Evolutionary conservation across 2,113 vertebrate species (phyloP).

Genomic region (Pollimyrus isidori): DNA sequence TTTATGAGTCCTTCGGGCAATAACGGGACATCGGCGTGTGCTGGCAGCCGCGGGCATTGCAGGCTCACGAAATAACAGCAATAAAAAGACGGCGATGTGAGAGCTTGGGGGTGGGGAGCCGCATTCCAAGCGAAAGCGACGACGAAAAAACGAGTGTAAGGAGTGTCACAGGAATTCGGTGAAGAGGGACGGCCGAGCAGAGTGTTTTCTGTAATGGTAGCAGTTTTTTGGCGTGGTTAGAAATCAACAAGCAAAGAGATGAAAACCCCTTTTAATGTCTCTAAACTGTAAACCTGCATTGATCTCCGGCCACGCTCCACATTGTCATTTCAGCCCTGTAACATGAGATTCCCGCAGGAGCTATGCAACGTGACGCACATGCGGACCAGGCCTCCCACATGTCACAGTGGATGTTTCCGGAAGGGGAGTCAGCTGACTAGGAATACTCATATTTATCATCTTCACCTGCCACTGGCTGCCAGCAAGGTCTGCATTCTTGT

Average conservation of each 20-base stretch:
- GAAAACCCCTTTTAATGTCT: background rate
- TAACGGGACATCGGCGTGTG: background rate
- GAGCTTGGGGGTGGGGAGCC: background rate
- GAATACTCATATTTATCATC: background rate
- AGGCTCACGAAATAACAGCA: background rate
- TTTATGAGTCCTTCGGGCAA: background rate
- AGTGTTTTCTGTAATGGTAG: background rate
- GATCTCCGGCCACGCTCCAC: background rate
- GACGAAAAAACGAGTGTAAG: background rate
- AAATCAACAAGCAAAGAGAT: background rate
- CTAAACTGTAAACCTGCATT: background rate
- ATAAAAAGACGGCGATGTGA: background rate
- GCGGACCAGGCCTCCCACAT: background rate
- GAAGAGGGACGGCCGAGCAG: background rate
- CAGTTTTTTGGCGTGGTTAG: background rate
- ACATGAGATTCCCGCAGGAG: background rate
- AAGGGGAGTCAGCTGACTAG: background rate
- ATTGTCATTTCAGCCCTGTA: background rate
- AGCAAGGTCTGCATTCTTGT: background rate
- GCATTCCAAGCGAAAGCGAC: background rate
- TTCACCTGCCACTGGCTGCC: background rate
- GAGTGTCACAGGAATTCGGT: background rate
- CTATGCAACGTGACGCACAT: background rate
- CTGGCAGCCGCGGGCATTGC: background rate
- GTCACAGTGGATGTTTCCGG: background rate